Evolutionary conservation across 2,888 invertebrate species (phyloP).

Genomic region (Helleia helle): DNA sequence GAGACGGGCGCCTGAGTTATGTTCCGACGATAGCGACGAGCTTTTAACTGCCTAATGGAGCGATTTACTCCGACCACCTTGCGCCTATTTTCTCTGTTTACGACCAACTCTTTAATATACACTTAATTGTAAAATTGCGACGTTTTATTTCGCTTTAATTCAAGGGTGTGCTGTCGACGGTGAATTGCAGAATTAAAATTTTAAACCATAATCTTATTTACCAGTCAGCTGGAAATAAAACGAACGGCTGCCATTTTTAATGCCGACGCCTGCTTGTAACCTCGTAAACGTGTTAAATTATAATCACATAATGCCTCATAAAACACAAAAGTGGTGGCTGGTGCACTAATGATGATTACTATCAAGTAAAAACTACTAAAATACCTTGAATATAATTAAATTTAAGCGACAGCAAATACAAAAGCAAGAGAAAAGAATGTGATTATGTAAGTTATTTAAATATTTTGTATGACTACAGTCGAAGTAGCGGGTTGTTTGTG

Average conservation of each 20-base stretch:
- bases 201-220: conserved; percentile 6
- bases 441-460: conserved; percentile 3
- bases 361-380: neutral
- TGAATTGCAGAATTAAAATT: conserved; percentile 8
- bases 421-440: neutral
- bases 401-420: no score
- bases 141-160: conserved; percentile 4
- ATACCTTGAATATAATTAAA: no score
- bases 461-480: conserved; percentile 3
- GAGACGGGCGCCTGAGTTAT: conserved; percentile 71
- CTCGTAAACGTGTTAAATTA: no score
- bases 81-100: conserved; percentile 49
- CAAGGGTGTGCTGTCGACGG: neutral
- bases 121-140: conserved; percentile 16
- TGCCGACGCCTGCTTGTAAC: neutral
- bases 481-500: conserved; percentile 13
- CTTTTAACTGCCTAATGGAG: conserved; percentile 74
- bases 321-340: no score
- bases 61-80: conserved; percentile 69
- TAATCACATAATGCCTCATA: no score
- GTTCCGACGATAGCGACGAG: conserved; percentile 70
- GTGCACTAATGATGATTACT: no score
- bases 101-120: conserved; percentile 33
- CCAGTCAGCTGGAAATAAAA: neutral
- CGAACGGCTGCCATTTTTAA: neutral